Evolutionary conservation across 2,888 invertebrate species (phyloP).

Genomic region (Petrophora chlorosata): DNA sequence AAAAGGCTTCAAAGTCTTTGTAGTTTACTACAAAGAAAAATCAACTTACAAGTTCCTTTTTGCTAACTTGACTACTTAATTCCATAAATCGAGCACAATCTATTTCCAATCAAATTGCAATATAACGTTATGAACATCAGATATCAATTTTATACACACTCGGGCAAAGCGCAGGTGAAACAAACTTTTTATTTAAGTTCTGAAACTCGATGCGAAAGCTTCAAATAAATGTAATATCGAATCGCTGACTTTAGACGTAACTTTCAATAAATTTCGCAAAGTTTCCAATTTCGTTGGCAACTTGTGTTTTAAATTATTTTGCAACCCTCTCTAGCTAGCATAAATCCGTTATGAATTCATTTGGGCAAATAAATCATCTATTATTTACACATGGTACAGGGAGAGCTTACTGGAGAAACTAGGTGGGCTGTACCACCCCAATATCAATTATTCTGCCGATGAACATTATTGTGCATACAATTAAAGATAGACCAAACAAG

Average conservation of each 20-base stretch:
- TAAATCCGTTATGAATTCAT: constrained; percentile 21
- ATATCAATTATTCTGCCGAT: too few species aligned
- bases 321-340: constrained; percentile 17
- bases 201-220: constrained; percentile 19
- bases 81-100: too few species aligned
- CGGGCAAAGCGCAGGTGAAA: constrained; percentile 23
- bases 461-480: too few species aligned
- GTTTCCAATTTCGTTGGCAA: constrained; percentile 24
- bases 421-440: too few species aligned
- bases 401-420: too few species aligned
- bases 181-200: constrained; percentile 28
- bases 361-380: constrained; percentile 12
- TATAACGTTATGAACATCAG: too few species aligned
- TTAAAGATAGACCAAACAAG: too few species aligned
- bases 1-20: too few species aligned
- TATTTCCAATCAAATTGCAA: too few species aligned
- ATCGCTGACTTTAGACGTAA: constrained; percentile 22
- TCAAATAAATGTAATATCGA: constrained; percentile 28
- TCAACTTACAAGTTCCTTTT: too few species aligned
- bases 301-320: constrained; percentile 26
- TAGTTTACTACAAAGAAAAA: too few species aligned
- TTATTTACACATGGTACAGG: not conserved
- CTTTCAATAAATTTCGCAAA: constrained; percentile 25
- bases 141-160: constrained; percentile 7
- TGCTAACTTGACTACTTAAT: too few species aligned